Evolutionary conservation across 92 coral and sea anemone species (phyloP), one percentile per base, ranked within the genome.

Genomic region (Palythoa grandis): DNA sequence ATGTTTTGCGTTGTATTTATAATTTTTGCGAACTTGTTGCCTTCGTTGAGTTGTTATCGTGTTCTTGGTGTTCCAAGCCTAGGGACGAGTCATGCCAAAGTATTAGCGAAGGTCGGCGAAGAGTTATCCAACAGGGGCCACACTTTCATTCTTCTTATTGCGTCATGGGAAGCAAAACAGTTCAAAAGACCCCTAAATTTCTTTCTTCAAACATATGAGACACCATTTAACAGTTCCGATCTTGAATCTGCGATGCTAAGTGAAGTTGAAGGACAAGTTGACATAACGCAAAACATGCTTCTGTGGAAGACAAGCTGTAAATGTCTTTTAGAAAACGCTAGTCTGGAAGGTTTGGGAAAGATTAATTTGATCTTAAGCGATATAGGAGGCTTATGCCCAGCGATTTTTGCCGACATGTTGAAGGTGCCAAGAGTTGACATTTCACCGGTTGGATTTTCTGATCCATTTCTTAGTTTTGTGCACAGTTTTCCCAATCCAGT

Each of bases 381-480:
- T 72, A 90, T 90, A 50, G 90, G 93, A 25, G 77, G 84, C 6
- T 39, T 93, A 11, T 95, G 98, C 70, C 92, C 97, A 43, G 83
- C 92, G 12, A 89, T 95, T 10, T 70, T 95, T 38, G 95, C 96
- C 22, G 98, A 95, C 69, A 38, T 86, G 73, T 72, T 95, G 37
- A 74, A 89, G 70, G 92, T 90, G 20, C 91, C 86, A 56, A 89
- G 98, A 14, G 94, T 95, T 50, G 98, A 95, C 69, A 76, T 95
- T 38, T 74, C 92, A 54, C 95, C 96, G 5, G 77, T 74, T 14
- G 98, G 98, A 52, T 93, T 95, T 87, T 71, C 71, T 11, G 95
- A 94, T 29, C 92, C 93, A 14, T 88, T 83, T 73, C 71, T 92
- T 69, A 92, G 94, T 70, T 90, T 90, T 68, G 82, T 93, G n/a